Percentiles rank a stretch among this genome's conserved stretches.
These are phyloP conservation scores for Halocynthia roretzi DNA, from an alignment of 23 tunicate species.

Conservation along the genomic window DNA sequence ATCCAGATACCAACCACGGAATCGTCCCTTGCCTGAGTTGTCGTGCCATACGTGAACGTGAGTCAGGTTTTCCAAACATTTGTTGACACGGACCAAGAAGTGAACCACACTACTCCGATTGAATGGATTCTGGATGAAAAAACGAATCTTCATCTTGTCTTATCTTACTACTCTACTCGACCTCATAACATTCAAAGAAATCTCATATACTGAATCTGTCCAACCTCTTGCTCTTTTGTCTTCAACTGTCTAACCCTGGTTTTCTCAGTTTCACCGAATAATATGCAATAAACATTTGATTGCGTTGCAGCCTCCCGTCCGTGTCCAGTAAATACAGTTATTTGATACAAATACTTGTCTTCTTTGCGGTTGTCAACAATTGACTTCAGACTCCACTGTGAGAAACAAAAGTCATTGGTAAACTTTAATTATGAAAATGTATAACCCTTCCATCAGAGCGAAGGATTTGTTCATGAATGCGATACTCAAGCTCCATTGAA, in stretches of 20 bases:
- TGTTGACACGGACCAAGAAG: constrained; percentile 66
- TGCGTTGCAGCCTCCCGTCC: constrained; percentile 72
- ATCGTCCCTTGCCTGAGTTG: constrained; percentile 80
- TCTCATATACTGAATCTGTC: neutral
- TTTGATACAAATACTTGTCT: constrained; percentile 77
- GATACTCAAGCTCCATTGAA: no score
- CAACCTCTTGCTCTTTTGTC: constrained; percentile 41
- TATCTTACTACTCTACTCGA: no score
- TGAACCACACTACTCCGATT: constrained; percentile 79
- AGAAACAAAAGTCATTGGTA: neutral
- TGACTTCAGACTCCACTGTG: constrained; percentile 81
- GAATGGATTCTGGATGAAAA: constrained; percentile 38
- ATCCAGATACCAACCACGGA: constrained; percentile 87
- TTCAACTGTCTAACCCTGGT: constrained; percentile 62
- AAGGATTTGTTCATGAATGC: no score
- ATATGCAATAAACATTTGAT: constrained; percentile 62
- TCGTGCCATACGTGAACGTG: constrained; percentile 97
- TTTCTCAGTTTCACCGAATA: constrained; percentile 66
- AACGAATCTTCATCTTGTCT: constrained; percentile 13
- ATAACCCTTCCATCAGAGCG: no score
- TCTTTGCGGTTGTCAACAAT: constrained; percentile 78
- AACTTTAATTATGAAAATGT: no score
- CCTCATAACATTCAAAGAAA: neutral
- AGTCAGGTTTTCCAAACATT: constrained; percentile 58
- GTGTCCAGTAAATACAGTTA: constrained; percentile 87